Percentiles rank a stretch among this genome's conserved stretches.
Conservation (phyloP, 1,140 invertebrate genomes). For the Luehdorfia chinensis region DNA sequence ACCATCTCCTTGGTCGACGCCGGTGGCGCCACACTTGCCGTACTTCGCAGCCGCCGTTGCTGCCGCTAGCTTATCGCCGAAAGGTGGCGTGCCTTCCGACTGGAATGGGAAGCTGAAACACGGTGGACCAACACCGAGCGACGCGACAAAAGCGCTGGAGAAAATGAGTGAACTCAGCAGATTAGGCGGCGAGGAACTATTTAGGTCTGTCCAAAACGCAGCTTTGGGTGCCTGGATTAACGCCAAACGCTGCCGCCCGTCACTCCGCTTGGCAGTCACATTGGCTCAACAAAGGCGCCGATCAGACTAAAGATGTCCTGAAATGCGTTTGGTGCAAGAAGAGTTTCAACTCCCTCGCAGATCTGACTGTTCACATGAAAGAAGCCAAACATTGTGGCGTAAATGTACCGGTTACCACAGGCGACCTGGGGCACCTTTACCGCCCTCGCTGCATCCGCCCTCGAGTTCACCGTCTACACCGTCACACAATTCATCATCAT, state of each 20-base stretch:
- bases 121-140: slow-evolving; percentile 81
- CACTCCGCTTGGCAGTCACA: slow-evolving; percentile 96
- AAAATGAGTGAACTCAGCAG: slow-evolving; percentile 95
- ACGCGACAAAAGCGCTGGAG: slow-evolving; percentile 91
- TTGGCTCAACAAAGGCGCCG: slow-evolving; percentile 95
- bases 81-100: slow-evolving; percentile 79
- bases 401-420: slow-evolving; percentile 85
- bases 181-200: slow-evolving; percentile 86
- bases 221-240: slow-evolving; percentile 66
- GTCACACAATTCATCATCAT: slow-evolving; percentile 73
- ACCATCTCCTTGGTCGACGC: slow-evolving; percentile 86
- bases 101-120: slow-evolving; percentile 91
- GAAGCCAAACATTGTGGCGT: slow-evolving; percentile 95
- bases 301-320: slow-evolving; percentile 94
- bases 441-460: slow-evolving; percentile 77
- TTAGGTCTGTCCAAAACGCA: slow-evolving; percentile 79
- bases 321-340: slow-evolving; percentile 98
- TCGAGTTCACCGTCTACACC: slow-evolving; percentile 80
- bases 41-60: slow-evolving; percentile 89
- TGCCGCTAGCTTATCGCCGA: slow-evolving; percentile 85
- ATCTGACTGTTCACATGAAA: slow-evolving; percentile 96
- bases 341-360: slow-evolving; percentile 92
- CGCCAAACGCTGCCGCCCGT: slow-evolving; percentile 78
- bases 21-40: slow-evolving; percentile 86
- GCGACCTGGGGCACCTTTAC: slow-evolving; percentile 78